Percentiles rank a stretch among this genome's conserved stretches.
Conservation (phyloP, 2,113 vertebrate genomes). For the Carassius gibelio region DNA sequence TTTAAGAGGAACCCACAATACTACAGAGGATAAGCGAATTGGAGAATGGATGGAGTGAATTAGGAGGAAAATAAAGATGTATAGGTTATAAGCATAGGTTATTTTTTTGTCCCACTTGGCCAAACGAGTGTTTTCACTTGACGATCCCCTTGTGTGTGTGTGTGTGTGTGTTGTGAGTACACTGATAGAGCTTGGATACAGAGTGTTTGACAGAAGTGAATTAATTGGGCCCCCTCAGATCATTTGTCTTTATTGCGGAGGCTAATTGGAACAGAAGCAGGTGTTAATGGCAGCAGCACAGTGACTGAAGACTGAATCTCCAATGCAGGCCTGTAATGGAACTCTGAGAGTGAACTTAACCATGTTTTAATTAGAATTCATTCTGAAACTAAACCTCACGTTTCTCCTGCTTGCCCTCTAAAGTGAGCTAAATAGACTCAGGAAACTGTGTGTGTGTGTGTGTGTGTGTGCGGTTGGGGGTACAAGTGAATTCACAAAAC, state of each 20-base stretch:
- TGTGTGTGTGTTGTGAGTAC: constrained; percentile 29
- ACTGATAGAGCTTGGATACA: constrained; percentile 35
- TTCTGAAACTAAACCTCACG: constrained; percentile 52
- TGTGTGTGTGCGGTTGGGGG: constrained; percentile 21
- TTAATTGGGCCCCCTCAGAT: constrained; percentile 54
- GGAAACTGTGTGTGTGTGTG: constrained; percentile 19
- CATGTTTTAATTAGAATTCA: constrained; percentile 63
- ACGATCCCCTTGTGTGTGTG: constrained; percentile 22
- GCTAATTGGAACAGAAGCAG: constrained; percentile 67
- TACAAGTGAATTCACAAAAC: constrained; percentile 40
- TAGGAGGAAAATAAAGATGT: neutral
- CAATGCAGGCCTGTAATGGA: constrained; percentile 57
- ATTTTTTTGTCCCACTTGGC: constrained; percentile 10
- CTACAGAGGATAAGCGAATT: no score
- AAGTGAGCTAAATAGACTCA: constrained; percentile 52
- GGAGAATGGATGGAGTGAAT: neutral
- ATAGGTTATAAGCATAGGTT: neutral
- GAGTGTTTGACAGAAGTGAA: constrained; percentile 62
- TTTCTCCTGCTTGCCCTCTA: constrained; percentile 51
- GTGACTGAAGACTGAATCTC: constrained; percentile 51
- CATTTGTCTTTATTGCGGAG: constrained; percentile 70
- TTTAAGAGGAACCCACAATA: neutral
- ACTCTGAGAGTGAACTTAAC: constrained; percentile 60
- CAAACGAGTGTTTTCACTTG: constrained; percentile 6
- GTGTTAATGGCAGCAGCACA: constrained; percentile 55